Evolutionary conservation across 1,140 invertebrate genomes (phyloP), one percentile per base, ranked within the genome.

Genomic region (Philopotamus ludificatus): DNA sequence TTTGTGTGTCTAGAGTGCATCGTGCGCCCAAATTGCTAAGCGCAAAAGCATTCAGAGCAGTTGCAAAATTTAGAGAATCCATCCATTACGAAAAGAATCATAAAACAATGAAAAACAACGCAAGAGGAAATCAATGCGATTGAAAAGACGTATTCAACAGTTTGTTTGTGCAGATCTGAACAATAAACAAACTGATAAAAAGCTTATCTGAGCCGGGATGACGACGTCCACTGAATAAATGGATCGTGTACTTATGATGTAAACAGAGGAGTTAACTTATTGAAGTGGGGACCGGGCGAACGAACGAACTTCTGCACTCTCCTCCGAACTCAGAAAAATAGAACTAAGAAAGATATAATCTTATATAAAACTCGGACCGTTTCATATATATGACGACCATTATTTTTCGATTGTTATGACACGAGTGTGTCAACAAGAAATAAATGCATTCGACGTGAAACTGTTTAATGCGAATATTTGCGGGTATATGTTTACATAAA

Each of bases 181-280:
- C 61, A 53, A 63, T 63, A 63, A 63, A 63, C 41, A 54, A 23
- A 39, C 61, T 49, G 61, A 63, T 63, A 63, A 63, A 54, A 49
- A 26, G 59, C 59, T 62, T 62, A 62, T 62, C 59, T 49, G 16
- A 10, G 45, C n/a, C 34, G 4, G 34, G 42, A 61, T 50, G 45
- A 62, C 59, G 51, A 42, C 44, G n/a, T 21, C 26, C 44, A 59
- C 39, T 42, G 10, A 59, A 59, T 59, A 59, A 59, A 59, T 59
- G 55, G 55, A 59, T 59, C 28, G 18, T 41, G 55, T 59, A 44
- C 55, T 59, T 44, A 44, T 42, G 25, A 59, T 59, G 20, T 59
- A 41, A 59, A 59, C 55, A 59, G 15, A 12, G 3, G 20, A 59
- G 20, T 16, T 59, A 4, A 25, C 55, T 59, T 59, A 59, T 20